Evolutionary conservation across 2,888 invertebrate species (phyloP).

Genomic region (Troides oblongomaculatus): DNA sequence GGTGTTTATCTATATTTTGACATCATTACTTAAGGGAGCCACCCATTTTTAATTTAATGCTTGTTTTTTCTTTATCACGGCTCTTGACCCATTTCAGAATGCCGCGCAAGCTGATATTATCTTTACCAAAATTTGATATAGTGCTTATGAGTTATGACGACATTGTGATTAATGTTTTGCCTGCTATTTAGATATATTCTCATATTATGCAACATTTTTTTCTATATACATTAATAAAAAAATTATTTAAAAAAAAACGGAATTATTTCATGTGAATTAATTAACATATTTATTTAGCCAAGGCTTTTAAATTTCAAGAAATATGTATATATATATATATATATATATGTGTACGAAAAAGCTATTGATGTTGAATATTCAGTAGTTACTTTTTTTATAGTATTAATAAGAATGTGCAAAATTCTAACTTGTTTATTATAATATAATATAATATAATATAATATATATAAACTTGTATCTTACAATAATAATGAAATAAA

Average conservation of each 20-base stretch:
- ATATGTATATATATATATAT: no score
- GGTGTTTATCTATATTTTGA: conserved; percentile 76
- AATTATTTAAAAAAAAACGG: not conserved
- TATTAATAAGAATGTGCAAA: not conserved
- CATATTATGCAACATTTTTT: not conserved
- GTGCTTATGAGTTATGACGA: conserved; percentile 50
- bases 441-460: no score
- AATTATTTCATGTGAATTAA: no score
- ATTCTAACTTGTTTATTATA: not conserved
- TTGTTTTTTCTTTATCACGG: conserved; percentile 41
- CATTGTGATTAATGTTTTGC: conserved; percentile 42
- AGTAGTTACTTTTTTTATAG: no score
- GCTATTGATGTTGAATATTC: not conserved
- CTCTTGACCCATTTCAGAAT: conserved; percentile 68
- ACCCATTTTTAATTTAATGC: conserved; percentile 67
- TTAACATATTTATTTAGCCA: no score
- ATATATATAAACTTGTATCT: not conserved
- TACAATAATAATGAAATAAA: no score
- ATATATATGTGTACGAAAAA: not conserved
- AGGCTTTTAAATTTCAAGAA: no score
- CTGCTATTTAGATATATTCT: conserved; percentile 28
- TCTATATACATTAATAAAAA: not conserved
- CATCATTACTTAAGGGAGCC: conserved; percentile 77
- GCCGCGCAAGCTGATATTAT: conserved; percentile 51
- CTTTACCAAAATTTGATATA: conserved; percentile 44